Base-by-base conservation (phyloP, 2,888 invertebrate species). In the Tolmerus cingulatus region DNA sequence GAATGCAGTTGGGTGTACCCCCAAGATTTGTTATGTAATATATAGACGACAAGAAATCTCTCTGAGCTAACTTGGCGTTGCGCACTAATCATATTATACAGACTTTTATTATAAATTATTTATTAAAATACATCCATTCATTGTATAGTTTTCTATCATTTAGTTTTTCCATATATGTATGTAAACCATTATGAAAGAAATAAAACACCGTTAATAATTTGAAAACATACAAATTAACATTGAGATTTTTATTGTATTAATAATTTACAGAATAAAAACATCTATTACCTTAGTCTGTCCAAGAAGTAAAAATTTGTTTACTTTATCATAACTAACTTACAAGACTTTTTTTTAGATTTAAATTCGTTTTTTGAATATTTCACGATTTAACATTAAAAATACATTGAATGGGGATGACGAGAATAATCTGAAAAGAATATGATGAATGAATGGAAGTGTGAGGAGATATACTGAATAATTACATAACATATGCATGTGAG, bases 181-280 rank as follows among this genome's bases (percentile, higher is more conserved):
- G 30, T 30, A 66, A 66, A 19, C n/a, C 9, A 66, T 23, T 27
- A 27, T 66, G 23, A 3, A 66, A 19, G 3, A 66, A 66, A 66
- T 66, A 27, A 66, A 66, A 66, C 66, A 66, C 66, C 2, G 12
- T 66, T 23, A 66, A 66, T 66, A 66, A 19, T 66, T 66, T 66
- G 66, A 51, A 81, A 81, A 81, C 81, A 55, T 81, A 81, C 81
- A 81, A 81, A 43, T 51, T 81, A 81, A 81, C 81, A 81, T 81
- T 81, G 55, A 81, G 81, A 81, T 81, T 81, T 76, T 81, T 84
- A 57, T 84, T 84, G 34, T 84, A 84, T 66, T 84, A 66, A 84
- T 84, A 84, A 66, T 84, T 84, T 84, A 84, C 84, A 84, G 84
- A 84, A 84, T 84, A 84, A 84, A 84, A 84, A 84, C 84, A 84